phyloP scores from a whole-genome alignment of 2,113 vertebrate species.

The Cebus imitator region DNA sequence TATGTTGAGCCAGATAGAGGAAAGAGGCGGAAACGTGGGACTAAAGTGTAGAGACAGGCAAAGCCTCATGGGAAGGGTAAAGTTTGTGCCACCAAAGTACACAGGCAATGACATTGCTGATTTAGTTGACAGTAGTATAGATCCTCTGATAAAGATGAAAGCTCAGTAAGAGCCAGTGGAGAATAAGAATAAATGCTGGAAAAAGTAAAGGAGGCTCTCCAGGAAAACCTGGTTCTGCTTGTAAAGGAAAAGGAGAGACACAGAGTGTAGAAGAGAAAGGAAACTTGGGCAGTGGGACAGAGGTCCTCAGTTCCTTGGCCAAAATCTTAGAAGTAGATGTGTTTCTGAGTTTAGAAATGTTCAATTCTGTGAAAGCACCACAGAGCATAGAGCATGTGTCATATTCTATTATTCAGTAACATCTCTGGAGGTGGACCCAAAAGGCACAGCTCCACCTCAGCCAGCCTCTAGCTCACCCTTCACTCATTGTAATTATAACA shows the following conservation, averaged over 20 bases:
- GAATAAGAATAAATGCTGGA: neutral
- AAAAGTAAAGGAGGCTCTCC: neutral
- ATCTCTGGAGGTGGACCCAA: no score
- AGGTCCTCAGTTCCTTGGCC: neutral
- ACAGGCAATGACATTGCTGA: fast-evolving
- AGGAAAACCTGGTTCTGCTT: neutral
- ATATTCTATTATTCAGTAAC: no score
- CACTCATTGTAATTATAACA: neutral
- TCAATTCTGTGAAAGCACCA: neutral
- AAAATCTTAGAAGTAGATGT: neutral
- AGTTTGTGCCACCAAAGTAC: neutral
- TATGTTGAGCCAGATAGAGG: fast-evolving
- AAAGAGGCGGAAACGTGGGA: neutral
- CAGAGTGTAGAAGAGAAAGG: fast-evolving
- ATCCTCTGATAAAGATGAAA: neutral
- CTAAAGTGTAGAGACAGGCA: neutral
- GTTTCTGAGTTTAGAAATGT: neutral
- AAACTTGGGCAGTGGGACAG: neutral
- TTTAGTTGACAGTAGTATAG: no score
- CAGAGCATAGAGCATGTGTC: fast-evolving
- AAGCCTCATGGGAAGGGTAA: fast-evolving
- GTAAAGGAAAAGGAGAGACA: fast-evolving
- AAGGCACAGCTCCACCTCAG: neutral
- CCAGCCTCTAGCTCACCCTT: fast-evolving
- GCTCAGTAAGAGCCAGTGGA: no score